phyloP scores from a whole-genome alignment of 2,113 vertebrate species.

The Atlantisia rogersi region DNA sequence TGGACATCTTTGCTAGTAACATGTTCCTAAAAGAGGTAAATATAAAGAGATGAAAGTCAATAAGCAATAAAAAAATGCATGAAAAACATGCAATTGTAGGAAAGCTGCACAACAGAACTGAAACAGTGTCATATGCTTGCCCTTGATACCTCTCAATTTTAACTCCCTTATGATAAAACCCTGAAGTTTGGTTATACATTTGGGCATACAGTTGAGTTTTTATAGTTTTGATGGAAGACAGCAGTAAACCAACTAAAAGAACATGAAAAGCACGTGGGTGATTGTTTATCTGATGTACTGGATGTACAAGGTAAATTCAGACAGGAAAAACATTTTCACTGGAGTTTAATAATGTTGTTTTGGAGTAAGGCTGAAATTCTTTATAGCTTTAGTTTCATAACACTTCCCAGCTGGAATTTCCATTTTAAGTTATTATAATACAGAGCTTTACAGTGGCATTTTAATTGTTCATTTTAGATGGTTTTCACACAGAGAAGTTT shows the following conservation, averaged over 20 bases:
- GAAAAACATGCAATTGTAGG: background rate
- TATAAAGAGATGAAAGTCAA: background rate
- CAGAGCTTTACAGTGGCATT: constrained; percentile 24
- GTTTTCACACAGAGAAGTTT: constrained; percentile 64
- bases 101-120: background rate
- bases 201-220: background rate
- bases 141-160: background rate
- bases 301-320: constrained; percentile 8
- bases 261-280: background rate
- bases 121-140: background rate
- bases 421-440: constrained; percentile 51
- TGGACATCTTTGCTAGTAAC: background rate
- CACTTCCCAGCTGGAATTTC: constrained; percentile 49
- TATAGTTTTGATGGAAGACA: background rate
- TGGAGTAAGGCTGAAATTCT: constrained; percentile 14
- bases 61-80: background rate
- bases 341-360: background rate
- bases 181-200: background rate
- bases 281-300: background rate
- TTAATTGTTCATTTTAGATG: constrained; percentile 52
- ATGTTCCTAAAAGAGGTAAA: background rate
- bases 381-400: constrained; percentile 35
- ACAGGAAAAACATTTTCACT: background rate
- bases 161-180: background rate
- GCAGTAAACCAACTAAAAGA: background rate